These are phyloP conservation scores for Diaphora mendica DNA, from an alignment of 2,888 invertebrate species.

Conservation along the genomic window DNA sequence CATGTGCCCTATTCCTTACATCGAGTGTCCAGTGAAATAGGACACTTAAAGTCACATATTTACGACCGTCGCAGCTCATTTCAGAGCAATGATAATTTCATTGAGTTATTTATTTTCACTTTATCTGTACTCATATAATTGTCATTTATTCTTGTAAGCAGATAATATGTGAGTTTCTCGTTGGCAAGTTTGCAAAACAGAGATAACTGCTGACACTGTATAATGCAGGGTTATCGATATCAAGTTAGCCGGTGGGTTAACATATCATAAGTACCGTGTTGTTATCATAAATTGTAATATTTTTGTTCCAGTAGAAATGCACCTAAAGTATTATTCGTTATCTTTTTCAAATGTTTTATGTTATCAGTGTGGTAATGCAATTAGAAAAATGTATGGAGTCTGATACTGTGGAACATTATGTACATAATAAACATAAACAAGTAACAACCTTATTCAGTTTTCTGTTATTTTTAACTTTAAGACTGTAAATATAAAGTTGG, in stretches of 20 bases:
- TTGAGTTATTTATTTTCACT: constrained; percentile 58
- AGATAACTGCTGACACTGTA: constrained; percentile 64
- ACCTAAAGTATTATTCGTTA: constrained; percentile 17
- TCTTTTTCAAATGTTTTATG: constrained; percentile 2
- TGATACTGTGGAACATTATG: neutral
- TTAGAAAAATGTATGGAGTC: neutral
- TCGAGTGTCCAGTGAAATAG: constrained; percentile 21
- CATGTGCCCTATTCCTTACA: constrained; percentile 24
- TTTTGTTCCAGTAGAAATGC: constrained; percentile 51
- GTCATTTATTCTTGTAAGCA: constrained; percentile 60
- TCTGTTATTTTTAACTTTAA: too few relatives aligned
- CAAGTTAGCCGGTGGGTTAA: constrained; percentile 70
- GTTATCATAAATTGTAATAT: constrained; percentile 61
- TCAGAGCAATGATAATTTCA: constrained; percentile 47
- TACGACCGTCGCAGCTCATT: constrained; percentile 43
- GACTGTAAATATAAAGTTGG: too few relatives aligned
- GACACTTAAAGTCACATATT: constrained; percentile 37
- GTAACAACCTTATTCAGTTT: too few relatives aligned
- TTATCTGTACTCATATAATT: constrained; percentile 44
- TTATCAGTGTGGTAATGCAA: constrained; percentile 7
- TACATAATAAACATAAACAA: neutral
- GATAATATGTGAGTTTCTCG: constrained; percentile 58
- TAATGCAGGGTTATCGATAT: constrained; percentile 79
- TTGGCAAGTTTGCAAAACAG: constrained; percentile 74
- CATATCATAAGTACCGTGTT: constrained; percentile 63